Base-by-base conservation (phyloP, 2,113 vertebrate species). In the Cyanistes caeruleus region DNA sequence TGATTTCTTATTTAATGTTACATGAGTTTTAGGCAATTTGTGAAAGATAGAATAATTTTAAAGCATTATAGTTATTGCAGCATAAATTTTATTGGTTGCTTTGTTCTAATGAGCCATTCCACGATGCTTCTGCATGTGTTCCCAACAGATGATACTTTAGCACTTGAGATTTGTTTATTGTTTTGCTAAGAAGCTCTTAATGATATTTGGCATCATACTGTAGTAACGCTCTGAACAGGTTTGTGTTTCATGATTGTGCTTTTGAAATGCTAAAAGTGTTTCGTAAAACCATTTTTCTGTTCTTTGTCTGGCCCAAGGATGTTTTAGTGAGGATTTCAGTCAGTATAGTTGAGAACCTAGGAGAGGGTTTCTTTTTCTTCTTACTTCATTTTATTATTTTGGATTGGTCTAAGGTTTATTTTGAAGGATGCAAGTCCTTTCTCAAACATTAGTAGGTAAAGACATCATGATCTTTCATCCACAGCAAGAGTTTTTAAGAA, bases 1-100 rank as follows among this genome's bases (percentile, higher is more conserved):
- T 87, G 96, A 97, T 96, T 96, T 48, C 79, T 97, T 97, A 97
- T 95, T 97, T 97, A 97, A 97, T 97, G 95, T 97, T 97, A 94
- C 75, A 79, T 80, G 96, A 89, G 59, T 95, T 95, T 96, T 77
- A 89, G 92, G 90, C 89, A 87, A 94, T 96, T 95, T 96, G 75
- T 84, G 96, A 91, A 97, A 55, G 53, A 95, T 48, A 94, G 91
- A 95, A 95, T 97, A 97, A 91, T 94, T 92, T 97, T 89, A 97
- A 97, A 91, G 62, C 93, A 94, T 95, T 95, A 78, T 76, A 86
- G 85, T 94, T 94, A 94, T 89, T 93, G 82, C 91, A 94, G 68
- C 48, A 79, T 95, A 62, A 82, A 94, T 95, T 93, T 96, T 91
- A 91, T 88, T 80, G 64, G 78, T 83, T 88, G 23, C 51, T 83